Conservation (phyloP, 2,888 invertebrate species). For the Apotomis turbidana region DNA sequence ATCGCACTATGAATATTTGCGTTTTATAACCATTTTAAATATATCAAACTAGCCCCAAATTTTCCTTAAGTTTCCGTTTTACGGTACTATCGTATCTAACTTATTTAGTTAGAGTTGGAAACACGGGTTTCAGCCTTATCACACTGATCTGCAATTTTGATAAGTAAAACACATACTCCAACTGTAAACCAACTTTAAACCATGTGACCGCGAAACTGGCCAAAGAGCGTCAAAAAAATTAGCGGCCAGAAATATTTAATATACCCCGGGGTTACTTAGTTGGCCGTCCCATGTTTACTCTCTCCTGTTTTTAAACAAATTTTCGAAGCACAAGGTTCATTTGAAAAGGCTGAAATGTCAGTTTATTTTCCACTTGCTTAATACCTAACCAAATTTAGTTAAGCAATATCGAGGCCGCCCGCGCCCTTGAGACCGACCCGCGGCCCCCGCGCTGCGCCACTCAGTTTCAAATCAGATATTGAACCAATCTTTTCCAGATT, state of each 20-base stretch:
- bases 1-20: too few species aligned
- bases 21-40: too few species aligned
- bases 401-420: slow-evolving; percentile 6
- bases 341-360: neutral
- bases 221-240: neutral
- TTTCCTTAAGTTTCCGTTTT: too few species aligned
- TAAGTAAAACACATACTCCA: too few species aligned
- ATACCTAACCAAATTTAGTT: slow-evolving; percentile 6
- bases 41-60: too few species aligned
- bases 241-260: neutral
- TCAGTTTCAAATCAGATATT: slow-evolving; percentile 36
- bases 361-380: neutral
- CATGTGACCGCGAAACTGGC: too few species aligned
- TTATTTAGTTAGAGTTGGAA: too few species aligned
- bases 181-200: too few species aligned
- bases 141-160: too few species aligned
- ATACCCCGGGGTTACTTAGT: neutral
- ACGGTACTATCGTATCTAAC: too few species aligned
- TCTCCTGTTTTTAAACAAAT: neutral
- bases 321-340: neutral
- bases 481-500: slow-evolving; percentile 35
- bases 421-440: slow-evolving; percentile 10
- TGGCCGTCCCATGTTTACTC: neutral
- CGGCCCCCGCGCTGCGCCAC: slow-evolving; percentile 4
- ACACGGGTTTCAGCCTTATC: too few species aligned